Base-by-base conservation (phyloP, 2,888 invertebrate species). In the Tetragonula carbonaria region DNA sequence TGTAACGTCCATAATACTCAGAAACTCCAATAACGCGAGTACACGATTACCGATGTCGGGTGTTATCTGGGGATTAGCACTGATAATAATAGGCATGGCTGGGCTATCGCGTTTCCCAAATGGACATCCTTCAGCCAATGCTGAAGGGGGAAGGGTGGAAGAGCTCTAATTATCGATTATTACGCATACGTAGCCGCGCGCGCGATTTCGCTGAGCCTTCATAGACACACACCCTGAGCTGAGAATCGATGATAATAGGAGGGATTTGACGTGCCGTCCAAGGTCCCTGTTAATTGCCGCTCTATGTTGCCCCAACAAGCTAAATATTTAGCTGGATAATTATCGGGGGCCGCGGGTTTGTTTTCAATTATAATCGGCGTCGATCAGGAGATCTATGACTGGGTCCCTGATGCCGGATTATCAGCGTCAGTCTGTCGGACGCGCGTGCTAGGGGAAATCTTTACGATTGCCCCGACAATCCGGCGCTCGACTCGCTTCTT, bases 81-180 rank as follows among this genome's bases (percentile, higher is more conserved):
- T 85, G 85, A 87, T 85, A 87, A 86, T 87, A 87, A 82, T 87
- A 87, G 85, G 80, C 85, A 78, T 77, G 71, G 73, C 63, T 57
- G 77, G 77, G 78, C 85, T 87, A 83, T 87, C 87, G 85, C 87
- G 78, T 85, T 87, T 79, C 87, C 82, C 82, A 78, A 82, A 85
- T 82, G 85, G 85, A 87, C 80, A 82, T 87, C 87, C 85, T 85
- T 87, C 87, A 80, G 50, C 79, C 45, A 2, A 45, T 1, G 62
- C 16, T 16, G 21, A 23, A 50, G 23, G 57, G 38, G 55, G 23
- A 18, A 13, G 66, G 67, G 70, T n/a, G 80, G 65, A 53, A 76
- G 72, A 74, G 82, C 79, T 78, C 85, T 85, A 87, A 87, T 87
- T 87, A 87, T 87, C 87, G 87, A 87, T 87, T 87, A 87, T 87